Evolutionary conservation across 2,797 vertebrate species (phyloP).

Genomic region (Lagodon rhomboides): DNA sequence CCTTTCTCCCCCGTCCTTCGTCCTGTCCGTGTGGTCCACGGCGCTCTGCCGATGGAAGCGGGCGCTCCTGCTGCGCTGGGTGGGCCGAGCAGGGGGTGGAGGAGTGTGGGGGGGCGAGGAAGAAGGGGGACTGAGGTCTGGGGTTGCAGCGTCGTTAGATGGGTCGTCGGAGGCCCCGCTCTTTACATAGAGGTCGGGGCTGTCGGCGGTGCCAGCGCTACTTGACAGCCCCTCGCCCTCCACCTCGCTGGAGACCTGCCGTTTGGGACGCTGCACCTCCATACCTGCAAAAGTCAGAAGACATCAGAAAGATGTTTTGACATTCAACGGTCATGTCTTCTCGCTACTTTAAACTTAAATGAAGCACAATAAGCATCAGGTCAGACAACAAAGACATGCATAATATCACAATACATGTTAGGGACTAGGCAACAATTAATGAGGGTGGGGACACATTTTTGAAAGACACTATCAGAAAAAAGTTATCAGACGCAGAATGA

Average conservation of each 20-base stretch:
- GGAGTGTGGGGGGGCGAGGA: slow-evolving; percentile 89
- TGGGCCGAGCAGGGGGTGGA: slow-evolving; percentile 76
- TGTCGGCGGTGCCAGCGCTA: slow-evolving; percentile 92
- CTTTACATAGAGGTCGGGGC: slow-evolving; percentile 95
- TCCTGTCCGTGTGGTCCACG: slow-evolving; percentile 89
- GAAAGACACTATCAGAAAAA: neutral
- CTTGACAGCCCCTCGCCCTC: slow-evolving; percentile 93
- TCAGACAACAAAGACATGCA: neutral
- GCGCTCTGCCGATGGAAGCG: slow-evolving; percentile 94
- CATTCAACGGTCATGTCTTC: neutral
- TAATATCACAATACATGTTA: neutral
- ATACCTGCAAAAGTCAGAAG: slow-evolving; percentile 85
- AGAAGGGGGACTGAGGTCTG: slow-evolving; percentile 91
- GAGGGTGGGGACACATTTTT: neutral
- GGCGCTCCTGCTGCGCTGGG: slow-evolving; percentile 89
- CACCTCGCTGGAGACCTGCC: slow-evolving; percentile 91
- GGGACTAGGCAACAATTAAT: neutral
- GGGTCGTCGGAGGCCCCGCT: slow-evolving; percentile 87
- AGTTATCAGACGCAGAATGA: neutral
- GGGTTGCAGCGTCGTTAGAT: slow-evolving; percentile 92
- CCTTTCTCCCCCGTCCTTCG: slow-evolving; percentile 83
- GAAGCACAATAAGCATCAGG: neutral
- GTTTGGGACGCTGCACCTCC: slow-evolving; percentile 94
- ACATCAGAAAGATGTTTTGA: neutral
- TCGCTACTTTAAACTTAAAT: neutral